phyloP scores from a whole-genome alignment of 2,797 vertebrate species.

The Channa striata region DNA sequence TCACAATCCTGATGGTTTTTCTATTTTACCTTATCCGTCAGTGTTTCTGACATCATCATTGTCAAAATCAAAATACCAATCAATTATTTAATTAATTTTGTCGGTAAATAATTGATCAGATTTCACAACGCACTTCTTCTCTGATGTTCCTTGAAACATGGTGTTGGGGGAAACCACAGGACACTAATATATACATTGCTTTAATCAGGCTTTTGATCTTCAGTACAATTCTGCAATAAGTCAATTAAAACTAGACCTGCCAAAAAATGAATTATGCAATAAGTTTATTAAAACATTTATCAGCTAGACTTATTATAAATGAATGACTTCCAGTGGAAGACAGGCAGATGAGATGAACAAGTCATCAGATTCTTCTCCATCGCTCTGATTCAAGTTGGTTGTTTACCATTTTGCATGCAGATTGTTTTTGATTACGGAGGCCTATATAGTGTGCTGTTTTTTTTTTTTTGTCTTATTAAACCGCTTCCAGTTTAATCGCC shows the following conservation, averaged over 20 bases:
- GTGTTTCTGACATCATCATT: slow-evolving; percentile 70
- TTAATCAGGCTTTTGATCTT: slow-evolving; percentile 87
- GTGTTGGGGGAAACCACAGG: slow-evolving; percentile 63
- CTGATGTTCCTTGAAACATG: slow-evolving; percentile 82
- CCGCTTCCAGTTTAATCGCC: slow-evolving; percentile 38
- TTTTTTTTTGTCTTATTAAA: slow-evolving; percentile 63
- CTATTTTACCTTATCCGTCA: slow-evolving; percentile 35
- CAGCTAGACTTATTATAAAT: slow-evolving; percentile 87
- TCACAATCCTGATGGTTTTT: slow-evolving; percentile 6
- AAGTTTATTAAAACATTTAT: slow-evolving; percentile 90
- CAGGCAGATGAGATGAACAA: slow-evolving; percentile 83
- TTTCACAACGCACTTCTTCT: slow-evolving; percentile 78
- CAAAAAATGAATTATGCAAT: slow-evolving; percentile 86
- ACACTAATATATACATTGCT: slow-evolving; percentile 85
- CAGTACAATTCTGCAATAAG: slow-evolving; percentile 84
- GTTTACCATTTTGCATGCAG: slow-evolving; percentile 81
- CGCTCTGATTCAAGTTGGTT: slow-evolving; percentile 76
- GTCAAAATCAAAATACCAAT: slow-evolving; percentile 80
- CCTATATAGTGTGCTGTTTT: slow-evolving; percentile 59
- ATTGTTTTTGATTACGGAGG: slow-evolving; percentile 74
- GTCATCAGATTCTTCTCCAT: slow-evolving; percentile 77
- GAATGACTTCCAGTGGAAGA: slow-evolving; percentile 84
- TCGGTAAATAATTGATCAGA: slow-evolving; percentile 82
- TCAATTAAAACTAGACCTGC: slow-evolving; percentile 88
- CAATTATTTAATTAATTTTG: slow-evolving; percentile 84